These are phyloP conservation scores for Actias luna DNA, from an alignment of 2,888 invertebrate genomes.

Conservation along the genomic window DNA sequence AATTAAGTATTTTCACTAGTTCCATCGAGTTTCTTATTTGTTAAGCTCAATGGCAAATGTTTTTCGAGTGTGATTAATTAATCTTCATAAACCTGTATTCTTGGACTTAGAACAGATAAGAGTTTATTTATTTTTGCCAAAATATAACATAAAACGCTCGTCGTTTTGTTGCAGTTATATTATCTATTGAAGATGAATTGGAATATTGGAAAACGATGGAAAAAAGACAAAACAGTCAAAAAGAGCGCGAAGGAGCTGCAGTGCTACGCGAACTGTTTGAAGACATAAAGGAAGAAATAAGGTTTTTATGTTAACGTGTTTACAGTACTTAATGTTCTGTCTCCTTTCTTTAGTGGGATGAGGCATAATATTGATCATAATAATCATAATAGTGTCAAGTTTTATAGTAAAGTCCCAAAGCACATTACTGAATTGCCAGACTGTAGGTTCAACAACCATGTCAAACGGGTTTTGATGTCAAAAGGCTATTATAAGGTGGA, in stretches of 20 bases:
- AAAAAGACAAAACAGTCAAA: slow-evolving; percentile 71
- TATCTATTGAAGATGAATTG: slow-evolving; percentile 86
- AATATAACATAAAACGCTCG: neutral
- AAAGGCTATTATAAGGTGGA: too few species aligned
- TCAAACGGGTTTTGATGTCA: too few species aligned
- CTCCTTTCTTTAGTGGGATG: neutral
- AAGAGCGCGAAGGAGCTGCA: slow-evolving; percentile 80
- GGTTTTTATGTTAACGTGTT: slow-evolving; percentile 43
- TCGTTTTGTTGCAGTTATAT: slow-evolving; percentile 77
- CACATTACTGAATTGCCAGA: too few species aligned
- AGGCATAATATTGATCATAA: neutral
- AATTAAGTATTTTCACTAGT: too few species aligned
- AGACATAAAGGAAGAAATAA: slow-evolving; percentile 84
- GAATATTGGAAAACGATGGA: slow-evolving; percentile 86
- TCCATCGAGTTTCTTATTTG: too few species aligned
- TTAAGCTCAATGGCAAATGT: too few species aligned
- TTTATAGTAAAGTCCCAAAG: too few species aligned
- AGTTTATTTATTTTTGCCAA: neutral
- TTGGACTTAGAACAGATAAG: neutral
- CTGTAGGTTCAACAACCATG: too few species aligned
- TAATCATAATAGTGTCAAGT: too few species aligned
- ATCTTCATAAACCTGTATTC: neutral
- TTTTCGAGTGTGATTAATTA: too few species aligned
- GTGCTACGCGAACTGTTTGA: slow-evolving; percentile 82
- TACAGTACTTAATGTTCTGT: neutral